These are phyloP conservation scores for Platalea minor DNA, from an alignment of 2,797 vertebrate species.

Conservation along the genomic window DNA sequence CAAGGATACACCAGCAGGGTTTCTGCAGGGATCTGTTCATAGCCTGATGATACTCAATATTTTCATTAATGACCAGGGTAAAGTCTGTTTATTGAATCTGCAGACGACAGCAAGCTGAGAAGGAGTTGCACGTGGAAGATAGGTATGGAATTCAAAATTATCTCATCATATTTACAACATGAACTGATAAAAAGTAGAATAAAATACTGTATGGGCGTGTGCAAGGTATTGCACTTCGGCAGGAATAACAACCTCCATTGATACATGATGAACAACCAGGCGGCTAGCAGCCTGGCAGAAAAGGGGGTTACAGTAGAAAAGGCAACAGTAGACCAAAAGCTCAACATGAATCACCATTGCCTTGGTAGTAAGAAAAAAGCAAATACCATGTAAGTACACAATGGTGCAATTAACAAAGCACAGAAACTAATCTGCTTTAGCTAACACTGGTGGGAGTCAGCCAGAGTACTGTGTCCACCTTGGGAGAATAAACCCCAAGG, in stretches of 20 bases:
- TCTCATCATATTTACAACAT: not conserved
- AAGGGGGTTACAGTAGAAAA: not conserved
- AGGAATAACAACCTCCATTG: not conserved
- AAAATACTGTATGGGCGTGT: not conserved
- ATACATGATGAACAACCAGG: not conserved
- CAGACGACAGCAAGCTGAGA: constrained; percentile 44
- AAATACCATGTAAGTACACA: not conserved
- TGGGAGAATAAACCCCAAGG: not conserved
- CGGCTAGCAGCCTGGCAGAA: not conserved
- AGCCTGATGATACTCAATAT: constrained; percentile 35
- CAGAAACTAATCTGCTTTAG: not conserved
- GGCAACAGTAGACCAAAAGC: not conserved
- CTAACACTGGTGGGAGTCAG: not conserved
- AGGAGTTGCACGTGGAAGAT: not conserved
- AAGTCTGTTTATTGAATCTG: constrained; percentile 43
- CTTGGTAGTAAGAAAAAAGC: not conserved
- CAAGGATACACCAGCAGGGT: constrained; percentile 18
- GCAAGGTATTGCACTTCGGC: not conserved
- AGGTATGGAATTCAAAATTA: not conserved
- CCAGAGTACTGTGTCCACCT: not conserved
- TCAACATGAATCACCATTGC: not conserved
- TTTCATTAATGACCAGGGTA: constrained; percentile 52
- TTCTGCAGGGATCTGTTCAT: not conserved
- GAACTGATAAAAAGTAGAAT: not conserved
- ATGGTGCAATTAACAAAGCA: not conserved